Conservation (phyloP, 2,113 vertebrate species). For the Platysteira castanea region DNA sequence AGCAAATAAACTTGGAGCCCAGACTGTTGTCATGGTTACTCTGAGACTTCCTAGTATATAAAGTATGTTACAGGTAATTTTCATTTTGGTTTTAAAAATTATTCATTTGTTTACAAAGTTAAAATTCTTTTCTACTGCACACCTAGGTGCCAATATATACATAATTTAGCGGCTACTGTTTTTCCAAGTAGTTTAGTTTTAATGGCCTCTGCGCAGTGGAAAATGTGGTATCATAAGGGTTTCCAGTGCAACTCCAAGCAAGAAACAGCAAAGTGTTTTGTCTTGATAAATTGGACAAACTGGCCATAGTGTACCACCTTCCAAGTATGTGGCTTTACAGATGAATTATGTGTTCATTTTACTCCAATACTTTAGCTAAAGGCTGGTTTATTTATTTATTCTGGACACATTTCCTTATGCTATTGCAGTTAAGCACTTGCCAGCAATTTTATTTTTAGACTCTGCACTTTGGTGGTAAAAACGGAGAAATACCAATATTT, state of each 20-base stretch:
- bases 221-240: neutral
- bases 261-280: neutral
- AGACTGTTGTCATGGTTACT: slow-evolving; percentile 58
- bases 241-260: neutral
- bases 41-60: neutral
- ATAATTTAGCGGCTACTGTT: slow-evolving; percentile 15
- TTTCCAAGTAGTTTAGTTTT: slow-evolving; percentile 23
- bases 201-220: neutral
- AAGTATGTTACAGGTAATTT: neutral
- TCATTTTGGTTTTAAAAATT: slow-evolving; percentile 3
- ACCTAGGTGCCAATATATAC: neutral
- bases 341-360: neutral
- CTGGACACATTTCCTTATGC: slow-evolving; percentile 5
- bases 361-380: neutral
- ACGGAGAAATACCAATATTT: neutral
- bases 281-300: neutral
- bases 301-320: neutral
- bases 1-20: neutral
- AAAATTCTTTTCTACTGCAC: neutral
- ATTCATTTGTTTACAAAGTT: slow-evolving; percentile 1
- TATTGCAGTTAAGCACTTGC: neutral
- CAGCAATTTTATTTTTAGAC: slow-evolving; percentile 28
- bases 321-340: neutral
- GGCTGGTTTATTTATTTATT: slow-evolving; percentile 17
- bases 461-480: neutral